Base-by-base conservation (phyloP, 2,888 invertebrate species). In the Callyntrura sp. region DNA sequence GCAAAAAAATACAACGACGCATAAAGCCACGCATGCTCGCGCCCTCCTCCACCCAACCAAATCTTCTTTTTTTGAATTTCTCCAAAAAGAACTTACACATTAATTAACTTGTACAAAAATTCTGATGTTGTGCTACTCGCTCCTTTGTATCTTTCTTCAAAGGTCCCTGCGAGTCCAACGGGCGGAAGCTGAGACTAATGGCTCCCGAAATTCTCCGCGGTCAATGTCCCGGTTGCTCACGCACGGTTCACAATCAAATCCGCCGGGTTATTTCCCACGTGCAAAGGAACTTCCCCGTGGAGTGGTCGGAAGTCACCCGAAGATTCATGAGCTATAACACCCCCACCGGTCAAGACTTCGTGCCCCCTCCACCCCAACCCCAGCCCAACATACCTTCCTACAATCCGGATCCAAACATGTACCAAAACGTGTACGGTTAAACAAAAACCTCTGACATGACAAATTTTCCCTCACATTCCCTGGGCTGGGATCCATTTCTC, bases 161-260 rank as follows among this genome's bases (percentile, higher is more conserved):
- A 89, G 89, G 93, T 45, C 93, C 93, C 48, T 93, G 93, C 73
- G 93, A 93, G 81, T 90, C 92, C 14, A 92, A 93, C 85, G 93
- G 93, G n/a, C 88, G 93, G 86, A 92, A 92, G 90, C 68, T 91
- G 12, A 82, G 91, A n/a, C 87, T 91, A 94, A 95, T 97, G 93
- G 97, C 97, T 5, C 97, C 97, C 0, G 94, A 97, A 91, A 97
- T 97, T 6, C 95, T 97, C 12, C 96, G 97, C 90, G 97, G 96
- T 2, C 96, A 96, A 23, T 91, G 91, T 57, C 90, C 91, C 55
- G 93, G 93, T 51, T 93, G 93, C 90, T 92, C 93, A 25, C 90
- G 93, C 70, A 92, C 92, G n/a, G 91, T 93, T 12, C 92, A 93
- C 83, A 91, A 91, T 6, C 97, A 97, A 95, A 97, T 97, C 93